A percentile compares a stretch with the other conserved stretches of the same genome.
These are phyloP conservation scores for Phacellophora camtschatica DNA, from an alignment of 30 jellyfish, hydroid and myxozoan species.

Conservation along the genomic window DNA sequence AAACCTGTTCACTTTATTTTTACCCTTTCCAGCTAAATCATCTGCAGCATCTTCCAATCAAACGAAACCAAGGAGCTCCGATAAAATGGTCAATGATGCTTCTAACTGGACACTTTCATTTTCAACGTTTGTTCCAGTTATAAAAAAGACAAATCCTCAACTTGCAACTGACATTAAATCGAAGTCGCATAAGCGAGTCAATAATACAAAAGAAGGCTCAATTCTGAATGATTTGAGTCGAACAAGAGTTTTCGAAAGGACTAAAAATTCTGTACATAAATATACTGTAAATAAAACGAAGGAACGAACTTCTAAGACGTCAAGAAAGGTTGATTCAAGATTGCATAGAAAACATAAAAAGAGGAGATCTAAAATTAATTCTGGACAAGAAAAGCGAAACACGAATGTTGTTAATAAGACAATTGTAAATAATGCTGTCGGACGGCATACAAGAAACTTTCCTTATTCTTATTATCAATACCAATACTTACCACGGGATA, in stretches of 20 bases:
- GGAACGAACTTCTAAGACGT: slow-evolving; percentile 25
- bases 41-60: not conserved
- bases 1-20: too few relatives aligned
- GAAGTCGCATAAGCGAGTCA: not conserved
- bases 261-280: not conserved
- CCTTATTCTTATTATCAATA: slow-evolving; percentile 62
- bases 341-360: slow-evolving; percentile 66
- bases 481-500: slow-evolving; percentile 44
- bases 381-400: not conserved
- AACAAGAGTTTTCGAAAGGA: not conserved
- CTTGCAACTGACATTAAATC: slow-evolving; percentile 1
- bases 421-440: slow-evolving; percentile 23
- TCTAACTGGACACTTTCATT: slow-evolving; percentile 67
- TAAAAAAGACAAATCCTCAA: slow-evolving; percentile 44
- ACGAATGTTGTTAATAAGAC: not conserved
- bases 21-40: not conserved
- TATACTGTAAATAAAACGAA: not conserved
- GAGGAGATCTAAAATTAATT: slow-evolving; percentile 40
- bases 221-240: not conserved
- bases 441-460: slow-evolving; percentile 60
- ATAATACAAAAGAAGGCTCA: not conserved
- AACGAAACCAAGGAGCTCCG: not conserved
- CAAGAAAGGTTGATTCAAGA: slow-evolving; percentile 16
- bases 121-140: slow-evolving; percentile 40
- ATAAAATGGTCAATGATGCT: not conserved